A percentile compares a stretch with the other conserved stretches of the same genome.
phyloP scores from a whole-genome alignment of 2,113 vertebrate species.

The Patagioenas fasciata region DNA sequence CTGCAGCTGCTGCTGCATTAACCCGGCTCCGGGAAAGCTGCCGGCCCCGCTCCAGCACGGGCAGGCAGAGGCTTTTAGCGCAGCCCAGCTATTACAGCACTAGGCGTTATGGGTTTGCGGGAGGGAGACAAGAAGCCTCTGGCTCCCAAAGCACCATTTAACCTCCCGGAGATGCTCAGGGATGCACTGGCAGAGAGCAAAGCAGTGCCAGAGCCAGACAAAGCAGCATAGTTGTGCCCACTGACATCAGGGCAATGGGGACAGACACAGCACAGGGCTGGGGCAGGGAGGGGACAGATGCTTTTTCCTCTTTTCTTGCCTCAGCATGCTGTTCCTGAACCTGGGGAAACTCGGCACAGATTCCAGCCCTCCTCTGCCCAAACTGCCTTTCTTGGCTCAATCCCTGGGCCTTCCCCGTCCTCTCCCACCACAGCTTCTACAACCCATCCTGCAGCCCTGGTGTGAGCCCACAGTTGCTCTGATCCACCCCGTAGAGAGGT shows the following conservation, averaged over 20 bases:
- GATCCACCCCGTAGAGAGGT: accelerated
- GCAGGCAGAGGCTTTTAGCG: conserved; percentile 22
- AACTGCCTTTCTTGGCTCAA: background rate
- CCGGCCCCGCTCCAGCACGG: background rate
- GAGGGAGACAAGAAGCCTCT: background rate
- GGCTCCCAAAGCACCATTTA: background rate
- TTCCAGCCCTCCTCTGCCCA: background rate
- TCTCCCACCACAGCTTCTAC: background rate
- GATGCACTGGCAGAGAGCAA: background rate
- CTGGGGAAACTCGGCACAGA: background rate
- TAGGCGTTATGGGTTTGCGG: background rate
- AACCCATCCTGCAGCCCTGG: background rate
- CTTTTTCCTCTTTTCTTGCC: background rate
- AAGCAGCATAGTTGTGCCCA: accelerated
- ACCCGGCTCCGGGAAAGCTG: background rate
- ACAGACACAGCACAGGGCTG: accelerated
- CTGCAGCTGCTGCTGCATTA: background rate
- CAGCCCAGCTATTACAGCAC: background rate
- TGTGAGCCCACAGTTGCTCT: background rate
- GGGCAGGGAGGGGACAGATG: background rate
- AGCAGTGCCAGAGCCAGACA: accelerated
- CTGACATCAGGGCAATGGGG: background rate
- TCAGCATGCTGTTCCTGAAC: background rate
- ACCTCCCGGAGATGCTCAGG: background rate
- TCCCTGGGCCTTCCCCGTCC: background rate